phyloP scores from a whole-genome alignment of 1,140 invertebrate genomes.

The Drosophila neocordata region DNA sequence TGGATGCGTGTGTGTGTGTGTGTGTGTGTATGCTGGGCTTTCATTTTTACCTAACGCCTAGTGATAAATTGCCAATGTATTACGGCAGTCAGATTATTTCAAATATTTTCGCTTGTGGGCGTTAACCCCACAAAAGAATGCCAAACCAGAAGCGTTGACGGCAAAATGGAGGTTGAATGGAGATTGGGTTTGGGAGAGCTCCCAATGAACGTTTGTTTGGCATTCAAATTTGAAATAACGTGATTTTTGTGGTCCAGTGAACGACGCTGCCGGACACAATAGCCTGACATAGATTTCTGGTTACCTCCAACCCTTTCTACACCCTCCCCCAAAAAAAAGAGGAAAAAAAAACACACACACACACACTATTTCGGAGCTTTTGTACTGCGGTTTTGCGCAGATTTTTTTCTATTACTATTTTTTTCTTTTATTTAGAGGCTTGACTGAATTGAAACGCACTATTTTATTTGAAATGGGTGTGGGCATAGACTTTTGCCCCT shows the following conservation, averaged over 20 bases:
- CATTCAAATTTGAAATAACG: slow-evolving; percentile 78
- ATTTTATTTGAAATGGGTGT: slow-evolving; percentile 46
- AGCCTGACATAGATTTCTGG: slow-evolving; percentile 63
- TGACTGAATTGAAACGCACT: slow-evolving; percentile 69
- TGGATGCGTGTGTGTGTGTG: slow-evolving; percentile 15
- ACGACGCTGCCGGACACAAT: slow-evolving; percentile 20
- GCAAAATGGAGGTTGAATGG: not conserved
- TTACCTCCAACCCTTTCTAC: not conserved
- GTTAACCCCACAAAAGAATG: slow-evolving; percentile 67
- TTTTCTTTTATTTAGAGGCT: slow-evolving; percentile 39
- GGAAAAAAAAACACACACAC: no score
- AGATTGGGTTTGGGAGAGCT: slow-evolving; percentile 9
- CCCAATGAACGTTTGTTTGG: slow-evolving; percentile 52
- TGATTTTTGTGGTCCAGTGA: slow-evolving; percentile 75
- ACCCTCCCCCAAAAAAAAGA: not conserved
- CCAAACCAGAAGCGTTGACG: slow-evolving; percentile 40
- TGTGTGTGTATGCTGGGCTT: slow-evolving; percentile 7
- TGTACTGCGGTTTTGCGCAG: slow-evolving; percentile 77
- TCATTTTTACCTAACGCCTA: slow-evolving; percentile 46
- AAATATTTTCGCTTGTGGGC: slow-evolving; percentile 68
- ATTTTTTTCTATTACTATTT: slow-evolving; percentile 37
- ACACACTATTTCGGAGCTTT: slow-evolving; percentile 49
- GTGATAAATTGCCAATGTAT: slow-evolving; percentile 75
- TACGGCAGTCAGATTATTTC: slow-evolving; percentile 71
- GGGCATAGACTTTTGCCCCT: slow-evolving; percentile 34